A percentile compares a stretch with the other conserved stretches of the same genome.
Conservation (phyloP, 2,888 invertebrate genomes). For the Macroteleia sp. region DNA sequence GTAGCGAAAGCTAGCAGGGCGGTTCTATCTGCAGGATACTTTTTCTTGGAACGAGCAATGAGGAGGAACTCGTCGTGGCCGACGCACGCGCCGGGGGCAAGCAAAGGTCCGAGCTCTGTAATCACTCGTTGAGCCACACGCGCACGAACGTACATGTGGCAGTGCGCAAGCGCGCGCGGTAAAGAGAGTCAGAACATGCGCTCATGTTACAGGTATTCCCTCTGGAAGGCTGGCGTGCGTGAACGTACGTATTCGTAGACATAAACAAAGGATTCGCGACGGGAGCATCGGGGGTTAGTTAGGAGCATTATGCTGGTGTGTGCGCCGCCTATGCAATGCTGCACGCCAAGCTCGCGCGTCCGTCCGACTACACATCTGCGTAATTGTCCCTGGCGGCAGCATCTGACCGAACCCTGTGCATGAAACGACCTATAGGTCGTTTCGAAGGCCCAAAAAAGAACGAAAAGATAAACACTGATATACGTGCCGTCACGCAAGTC, state of each 20-base stretch:
- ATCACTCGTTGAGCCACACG: constrained; percentile 78
- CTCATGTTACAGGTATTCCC: constrained; percentile 31
- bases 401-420: constrained; percentile 72
- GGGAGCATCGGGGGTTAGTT: constrained; percentile 61
- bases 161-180: constrained; percentile 38
- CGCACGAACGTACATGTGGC: constrained; percentile 55
- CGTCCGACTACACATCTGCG: constrained; percentile 81
- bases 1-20: constrained; percentile 37
- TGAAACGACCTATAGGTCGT: constrained; percentile 63
- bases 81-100: constrained; percentile 84
- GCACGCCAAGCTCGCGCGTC: constrained; percentile 74
- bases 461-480: constrained; percentile 57
- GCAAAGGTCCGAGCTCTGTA: constrained; percentile 82
- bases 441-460: constrained; percentile 50
- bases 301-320: constrained; percentile 40
- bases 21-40: constrained; percentile 47
- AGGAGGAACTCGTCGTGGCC: constrained; percentile 69
- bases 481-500: constrained; percentile 63
- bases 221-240: constrained; percentile 57
- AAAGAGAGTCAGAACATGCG: constrained; percentile 28
- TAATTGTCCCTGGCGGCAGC: constrained; percentile 84
- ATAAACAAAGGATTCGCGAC: constrained; percentile 62
- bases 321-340: constrained; percentile 55
- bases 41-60: constrained; percentile 58
- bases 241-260: constrained; percentile 43